A percentile compares a stretch with the other conserved stretches of the same genome.
phyloP scores from a whole-genome alignment of 2,888 invertebrate genomes.

The Apotomis turbidana region DNA sequence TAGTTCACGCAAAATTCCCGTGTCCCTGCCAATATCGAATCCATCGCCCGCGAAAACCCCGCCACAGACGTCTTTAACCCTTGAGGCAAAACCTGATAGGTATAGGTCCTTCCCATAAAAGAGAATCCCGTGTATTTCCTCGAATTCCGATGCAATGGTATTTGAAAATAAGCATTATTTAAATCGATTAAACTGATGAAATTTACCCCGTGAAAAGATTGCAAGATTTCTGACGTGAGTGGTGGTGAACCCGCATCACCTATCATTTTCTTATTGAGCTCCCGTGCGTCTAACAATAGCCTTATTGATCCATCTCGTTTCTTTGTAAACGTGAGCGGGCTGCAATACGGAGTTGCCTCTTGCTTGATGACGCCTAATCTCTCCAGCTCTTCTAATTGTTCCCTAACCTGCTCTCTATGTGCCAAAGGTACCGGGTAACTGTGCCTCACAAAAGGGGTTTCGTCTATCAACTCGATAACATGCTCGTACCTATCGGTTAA shows the following conservation, averaged over 20 bases:
- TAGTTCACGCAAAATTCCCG: no score
- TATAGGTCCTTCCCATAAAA: slow-evolving; percentile 5
- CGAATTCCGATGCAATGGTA: neutral
- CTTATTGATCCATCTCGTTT: neutral
- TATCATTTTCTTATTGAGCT: neutral
- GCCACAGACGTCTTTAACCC: no score
- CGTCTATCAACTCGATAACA: no score
- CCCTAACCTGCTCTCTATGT: neutral
- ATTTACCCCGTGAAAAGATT: slow-evolving; percentile 8
- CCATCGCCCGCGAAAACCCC: no score
- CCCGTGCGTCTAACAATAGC: neutral
- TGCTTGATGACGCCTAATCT: no score
- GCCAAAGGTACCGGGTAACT: neutral
- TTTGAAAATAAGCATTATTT: neutral
- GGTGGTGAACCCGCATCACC: slow-evolving; percentile 1
- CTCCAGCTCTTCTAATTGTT: neutral
- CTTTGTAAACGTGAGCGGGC: neutral
- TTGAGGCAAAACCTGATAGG: neutral
- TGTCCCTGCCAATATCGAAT: no score
- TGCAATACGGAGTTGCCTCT: no score
- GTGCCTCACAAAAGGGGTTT: neutral
- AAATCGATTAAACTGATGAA: neutral
- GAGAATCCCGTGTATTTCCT: neutral
- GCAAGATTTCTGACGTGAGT: slow-evolving; percentile 1
- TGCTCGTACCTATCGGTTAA: no score